Evolutionary conservation across 2,113 vertebrate genomes (phyloP).

Genomic region (Anolis carolinensis): DNA sequence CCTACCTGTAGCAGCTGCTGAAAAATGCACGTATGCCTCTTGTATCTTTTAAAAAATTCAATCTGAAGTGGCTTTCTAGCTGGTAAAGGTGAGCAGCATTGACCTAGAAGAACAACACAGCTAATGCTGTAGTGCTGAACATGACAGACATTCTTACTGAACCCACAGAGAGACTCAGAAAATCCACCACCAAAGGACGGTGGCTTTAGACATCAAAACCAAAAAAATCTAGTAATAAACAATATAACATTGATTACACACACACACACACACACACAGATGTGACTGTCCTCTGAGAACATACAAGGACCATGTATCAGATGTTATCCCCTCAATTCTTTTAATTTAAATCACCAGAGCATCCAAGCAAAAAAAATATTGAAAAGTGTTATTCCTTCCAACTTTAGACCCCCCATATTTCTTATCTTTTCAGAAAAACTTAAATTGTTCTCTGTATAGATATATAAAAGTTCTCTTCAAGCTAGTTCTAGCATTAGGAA

Average conservation of each 20-base stretch:
- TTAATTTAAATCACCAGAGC: background rate
- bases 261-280: background rate
- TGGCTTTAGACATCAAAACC: background rate
- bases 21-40: constrained; percentile 15
- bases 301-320: background rate
- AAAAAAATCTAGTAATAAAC: background rate
- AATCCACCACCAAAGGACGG: constrained; percentile 5
- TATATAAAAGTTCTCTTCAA: background rate
- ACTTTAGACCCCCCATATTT: background rate
- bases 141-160: constrained; percentile 42
- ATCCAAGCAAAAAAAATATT: background rate
- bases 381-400: background rate
- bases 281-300: constrained; percentile 22
- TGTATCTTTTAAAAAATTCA: constrained; percentile 39
- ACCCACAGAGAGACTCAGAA: background rate
- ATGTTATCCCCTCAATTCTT: background rate
- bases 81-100: constrained; percentile 38
- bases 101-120: constrained; percentile 54
- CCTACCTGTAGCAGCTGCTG: constrained; percentile 37
- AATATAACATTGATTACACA: background rate
- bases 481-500: background rate
- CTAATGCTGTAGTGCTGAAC: background rate
- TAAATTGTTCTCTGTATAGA: background rate
- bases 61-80: constrained; percentile 31
- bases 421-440: background rate